Percentiles rank a stretch among this genome's conserved stretches.
phyloP scores from a whole-genome alignment of 2,888 invertebrate species.

The Harmothoe impar region DNA sequence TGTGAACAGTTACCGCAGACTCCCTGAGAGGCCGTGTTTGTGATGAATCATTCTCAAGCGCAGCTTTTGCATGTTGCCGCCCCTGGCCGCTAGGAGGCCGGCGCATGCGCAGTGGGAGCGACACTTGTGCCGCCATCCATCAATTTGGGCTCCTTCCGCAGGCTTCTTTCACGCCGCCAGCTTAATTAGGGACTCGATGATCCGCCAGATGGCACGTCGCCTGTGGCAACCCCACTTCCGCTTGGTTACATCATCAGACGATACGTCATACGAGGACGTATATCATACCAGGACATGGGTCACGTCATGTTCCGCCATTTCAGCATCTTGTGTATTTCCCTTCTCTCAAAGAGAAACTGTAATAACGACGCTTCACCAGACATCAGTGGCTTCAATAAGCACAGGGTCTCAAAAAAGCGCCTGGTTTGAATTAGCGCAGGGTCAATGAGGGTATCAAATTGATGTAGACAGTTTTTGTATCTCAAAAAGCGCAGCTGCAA shows the following conservation, averaged over 20 bases:
- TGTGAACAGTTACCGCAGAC: background rate
- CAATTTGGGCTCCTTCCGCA: background rate
- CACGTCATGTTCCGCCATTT: background rate
- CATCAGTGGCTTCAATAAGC: background rate
- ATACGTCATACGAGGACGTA: background rate
- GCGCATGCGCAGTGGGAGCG: too few relatives aligned
- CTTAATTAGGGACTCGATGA: background rate
- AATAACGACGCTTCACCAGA: background rate
- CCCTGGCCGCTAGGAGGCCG: background rate
- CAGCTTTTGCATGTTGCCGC: slow-evolving; percentile 10
- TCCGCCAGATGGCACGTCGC: slow-evolving; percentile 19
- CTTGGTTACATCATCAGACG: slow-evolving; percentile 31
- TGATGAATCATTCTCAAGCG: background rate
- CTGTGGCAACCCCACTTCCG: slow-evolving; percentile 16
- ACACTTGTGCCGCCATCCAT: background rate
- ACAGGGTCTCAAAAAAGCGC: background rate
- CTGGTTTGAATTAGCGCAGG: too few relatives aligned
- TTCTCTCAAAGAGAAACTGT: background rate
- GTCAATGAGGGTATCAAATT: too few relatives aligned
- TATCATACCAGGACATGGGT: background rate
- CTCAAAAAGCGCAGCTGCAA: background rate
- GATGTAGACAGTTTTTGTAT: background rate
- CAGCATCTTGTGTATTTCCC: background rate
- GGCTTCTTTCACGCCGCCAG: background rate
- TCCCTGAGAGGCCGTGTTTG: background rate